Base-by-base conservation (phyloP, 2,888 invertebrate species). In the Vesta saturnalis region DNA sequence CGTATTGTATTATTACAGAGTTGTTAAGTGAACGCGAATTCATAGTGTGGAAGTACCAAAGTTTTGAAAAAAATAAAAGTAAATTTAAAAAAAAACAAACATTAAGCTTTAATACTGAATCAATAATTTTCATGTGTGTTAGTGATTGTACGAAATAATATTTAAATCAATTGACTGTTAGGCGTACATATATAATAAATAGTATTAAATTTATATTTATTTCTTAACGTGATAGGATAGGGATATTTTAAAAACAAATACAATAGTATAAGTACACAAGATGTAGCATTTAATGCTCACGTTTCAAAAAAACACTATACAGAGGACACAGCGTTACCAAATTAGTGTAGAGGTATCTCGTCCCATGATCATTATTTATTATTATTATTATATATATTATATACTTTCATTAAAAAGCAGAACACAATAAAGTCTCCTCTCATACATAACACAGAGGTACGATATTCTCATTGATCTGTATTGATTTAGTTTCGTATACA, bases 401-500 rank as follows among this genome's bases (percentile, higher is more conserved):
- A 82, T 83, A 82, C 80, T 83, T 82, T 83, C 81, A 83, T 83
- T 83, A 84, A 83, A 84, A 84, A 84, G 84, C 84, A 81, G 84
- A 84, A 84, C 84, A 84, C 84, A 84, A 84, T 83, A 83, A 83
- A 83, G 81, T 82, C 81, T 82, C 83, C 83, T 83, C 82, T 83
- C 81, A 81, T 83, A 82, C 82, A 83, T 82, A 83, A 84, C 83
- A 83, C 81, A 83, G 83, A 84, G 83, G 83, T 84, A 83, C 83
- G 84, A 83, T 84, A 83, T 83, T 72, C 67, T 72, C 71, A 72
- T 76, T 78, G 77, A 76, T 77, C 75, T 78, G 77, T 78, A 78
- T 77, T 78, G 76, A 78, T 80, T 79, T 77, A 75, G 81, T 82
- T 85, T 89, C 90, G 90, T 90, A 90, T 90, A 90, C 90, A 88